Evolutionary conservation across 2,113 vertebrate species (phyloP), one percentile per base, ranked within the genome.

Genomic region (Tricholaema leucomelas): DNA sequence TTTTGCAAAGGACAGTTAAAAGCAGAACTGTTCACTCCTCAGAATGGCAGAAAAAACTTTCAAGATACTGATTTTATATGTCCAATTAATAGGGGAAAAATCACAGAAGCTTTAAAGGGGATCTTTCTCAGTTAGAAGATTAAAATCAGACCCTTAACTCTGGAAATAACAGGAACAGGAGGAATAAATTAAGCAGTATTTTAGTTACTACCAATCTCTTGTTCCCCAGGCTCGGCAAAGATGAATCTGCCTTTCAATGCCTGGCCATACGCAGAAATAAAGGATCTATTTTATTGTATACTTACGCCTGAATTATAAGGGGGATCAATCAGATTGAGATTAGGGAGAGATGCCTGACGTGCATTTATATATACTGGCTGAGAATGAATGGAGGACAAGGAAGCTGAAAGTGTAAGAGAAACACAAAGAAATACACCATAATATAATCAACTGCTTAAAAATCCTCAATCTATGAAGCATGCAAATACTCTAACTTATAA

Each of bases 301-400:
- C 97, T 98, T 96, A 98, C 98, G 97, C 69, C 88, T 75, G 94
- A 80, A 63, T 23, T 89, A 82, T 64, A 93, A 42, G 80, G 81
- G 85, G 95, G 89, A 25, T 97, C 97, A 91, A 90, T 94, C 67
- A 97, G 52, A 81, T 17, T 95, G 87, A 96, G 71, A 78, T 95
- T 95, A 77, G 96, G 80, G 28, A 97, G 72, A 83, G 97, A 94
- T 38, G 90, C 92, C 60, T 96, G 96, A 74, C 60, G 81, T 73
- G 83, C 91, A 92, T 96, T 98, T 60, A 89, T 24, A 83, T 97
- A 97, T 6, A 76, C 84, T 75, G 94, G 50, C 46, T 86, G 89
- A 75, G 87, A 86, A 85, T 50, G 89, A 88, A 78, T 0, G 2
- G 73, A 42, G 42, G 28, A 40, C 67, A 38, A 54, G 61, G 82